Evolutionary conservation across 1,140 invertebrate species (phyloP).

Genomic region (Diprion similis): DNA sequence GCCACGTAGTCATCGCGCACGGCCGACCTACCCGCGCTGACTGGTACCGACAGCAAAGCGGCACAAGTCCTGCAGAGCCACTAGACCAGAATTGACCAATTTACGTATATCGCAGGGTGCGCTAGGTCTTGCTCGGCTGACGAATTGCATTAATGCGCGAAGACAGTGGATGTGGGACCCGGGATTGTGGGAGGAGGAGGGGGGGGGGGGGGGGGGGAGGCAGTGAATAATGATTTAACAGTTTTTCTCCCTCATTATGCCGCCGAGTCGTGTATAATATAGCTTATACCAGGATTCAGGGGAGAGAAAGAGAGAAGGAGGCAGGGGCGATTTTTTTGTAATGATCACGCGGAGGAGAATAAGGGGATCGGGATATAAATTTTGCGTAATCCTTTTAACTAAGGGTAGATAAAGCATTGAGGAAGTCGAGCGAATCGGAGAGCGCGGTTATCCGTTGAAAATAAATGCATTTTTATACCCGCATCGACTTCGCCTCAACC

Average conservation of each 20-base stretch:
- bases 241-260: no score
- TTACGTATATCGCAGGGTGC: background rate
- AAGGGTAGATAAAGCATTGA: conserved; percentile 5
- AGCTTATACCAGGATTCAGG: no score
- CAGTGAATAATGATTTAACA: no score
- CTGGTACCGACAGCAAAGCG: conserved; percentile 29
- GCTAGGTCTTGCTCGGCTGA: no score
- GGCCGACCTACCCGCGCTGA: conserved; percentile 16
- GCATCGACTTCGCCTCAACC: background rate
- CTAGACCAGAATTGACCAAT: conserved; percentile 5
- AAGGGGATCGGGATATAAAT: background rate
- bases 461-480: background rate
- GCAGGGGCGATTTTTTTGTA: background rate
- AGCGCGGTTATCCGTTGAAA: background rate
- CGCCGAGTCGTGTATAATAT: no score
- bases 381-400: conserved; percentile 5
- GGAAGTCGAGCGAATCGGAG: background rate
- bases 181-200: conserved; percentile 15
- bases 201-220: conserved; percentile 11
- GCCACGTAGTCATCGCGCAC: conserved; percentile 27
- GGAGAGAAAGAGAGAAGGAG: background rate
- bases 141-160: no score
- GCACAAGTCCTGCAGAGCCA: background rate
- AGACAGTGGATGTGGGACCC: no score
- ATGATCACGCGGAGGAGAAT: background rate